Conservation (phyloP, 2,113 vertebrate genomes). For the Coreoperca whiteheadi region DNA sequence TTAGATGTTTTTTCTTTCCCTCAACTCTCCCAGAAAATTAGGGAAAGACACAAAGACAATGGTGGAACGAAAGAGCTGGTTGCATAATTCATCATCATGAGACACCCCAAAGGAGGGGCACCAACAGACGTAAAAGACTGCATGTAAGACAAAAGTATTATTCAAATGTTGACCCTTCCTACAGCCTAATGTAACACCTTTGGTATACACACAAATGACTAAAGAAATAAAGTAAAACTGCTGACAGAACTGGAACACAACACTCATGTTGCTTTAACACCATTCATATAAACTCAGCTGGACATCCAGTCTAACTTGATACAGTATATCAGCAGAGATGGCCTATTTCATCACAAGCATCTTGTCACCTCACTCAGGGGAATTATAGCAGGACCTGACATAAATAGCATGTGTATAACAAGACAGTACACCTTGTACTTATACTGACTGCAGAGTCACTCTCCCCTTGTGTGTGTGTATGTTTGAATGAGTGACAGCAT, state of each 20-base stretch:
- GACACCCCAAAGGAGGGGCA: background rate
- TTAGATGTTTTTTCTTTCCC: background rate
- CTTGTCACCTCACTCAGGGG: background rate
- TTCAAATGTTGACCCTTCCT: background rate
- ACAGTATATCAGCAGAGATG: constrained; percentile 22
- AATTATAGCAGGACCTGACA: constrained; percentile 13
- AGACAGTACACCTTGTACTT: constrained; percentile 20
- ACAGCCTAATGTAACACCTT: background rate
- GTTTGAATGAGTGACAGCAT: background rate
- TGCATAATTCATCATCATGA: constrained; percentile 7
- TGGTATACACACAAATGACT: background rate
- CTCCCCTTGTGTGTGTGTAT: background rate
- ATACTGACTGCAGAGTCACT: background rate
- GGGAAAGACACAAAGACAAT: background rate
- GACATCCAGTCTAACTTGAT: constrained; percentile 24
- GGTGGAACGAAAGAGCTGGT: background rate
- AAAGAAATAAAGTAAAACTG: background rate
- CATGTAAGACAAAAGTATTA: background rate
- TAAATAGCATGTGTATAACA: constrained; percentile 43
- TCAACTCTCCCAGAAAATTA: background rate
- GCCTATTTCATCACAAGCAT: constrained; percentile 21
- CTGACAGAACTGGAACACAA: constrained; percentile 3
- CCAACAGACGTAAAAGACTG: background rate
- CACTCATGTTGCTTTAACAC: background rate
- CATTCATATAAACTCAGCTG: constrained; percentile 15